Evolutionary conservation across 2,888 invertebrate genomes (phyloP), one percentile per base, ranked within the genome.

Genomic region (Beris morrisii): DNA sequence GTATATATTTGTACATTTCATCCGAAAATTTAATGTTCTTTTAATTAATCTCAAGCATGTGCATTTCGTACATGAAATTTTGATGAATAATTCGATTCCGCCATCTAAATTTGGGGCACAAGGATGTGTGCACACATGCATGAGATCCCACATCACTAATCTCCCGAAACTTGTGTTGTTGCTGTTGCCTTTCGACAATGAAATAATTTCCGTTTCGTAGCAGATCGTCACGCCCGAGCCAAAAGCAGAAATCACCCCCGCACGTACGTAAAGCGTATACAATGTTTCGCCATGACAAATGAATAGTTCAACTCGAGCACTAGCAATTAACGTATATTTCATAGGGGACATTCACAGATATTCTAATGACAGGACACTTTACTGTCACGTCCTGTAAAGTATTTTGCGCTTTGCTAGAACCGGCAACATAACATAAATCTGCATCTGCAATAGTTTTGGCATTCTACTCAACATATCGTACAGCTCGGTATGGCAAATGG

Each of bases 341-440:
- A 30, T 6, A 30, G 13, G 53, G 53, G 54, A 54, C 53, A 54
- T 64, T 54, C 64, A 44, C 53, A 44, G 45, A 54, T 54, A 45
- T 54, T 64, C 54, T 44, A 64, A 64, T 54, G 64, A 64, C 64
- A 64, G 64, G 54, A 64, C 64, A 64, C 54, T 64, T 64, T 45
- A 54, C 64, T 54, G 54, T 54, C 54, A 64, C 54, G 53, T 64
- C 46, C 45, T 52, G 45, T 54, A 45, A 45, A 64, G 54, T 45
- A 31, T 64, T 64, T 64, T 45, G 44, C 64, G 44, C 13, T 44
- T 53, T 64, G 64, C 52, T 61, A 52, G 50, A 52, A 22, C 61
- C 38, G 38, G 52, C 43, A 11, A 61, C 38, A 54, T 64, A 44
- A 54, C 64, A 64, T 64, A 64, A 64, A 64, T 64, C 53, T 53